A percentile compares a stretch with the other conserved stretches of the same genome.
phyloP scores from a whole-genome alignment of 2,888 invertebrate genomes.

The Oscheius onirici region DNA sequence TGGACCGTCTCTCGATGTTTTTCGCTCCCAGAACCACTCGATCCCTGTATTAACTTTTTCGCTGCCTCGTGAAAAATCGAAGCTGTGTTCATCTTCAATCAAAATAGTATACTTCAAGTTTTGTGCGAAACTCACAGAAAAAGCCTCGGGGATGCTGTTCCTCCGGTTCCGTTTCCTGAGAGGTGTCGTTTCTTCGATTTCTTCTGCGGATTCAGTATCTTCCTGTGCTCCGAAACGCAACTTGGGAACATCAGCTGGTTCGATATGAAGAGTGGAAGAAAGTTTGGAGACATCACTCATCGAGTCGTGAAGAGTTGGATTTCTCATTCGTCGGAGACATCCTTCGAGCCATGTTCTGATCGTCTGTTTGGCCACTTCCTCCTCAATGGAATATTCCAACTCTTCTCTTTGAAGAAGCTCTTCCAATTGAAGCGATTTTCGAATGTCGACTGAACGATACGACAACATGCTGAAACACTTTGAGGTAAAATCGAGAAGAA shows the following conservation, averaged over 20 bases:
- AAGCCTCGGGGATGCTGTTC: conserved; percentile 57
- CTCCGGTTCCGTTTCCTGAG: conserved; percentile 51
- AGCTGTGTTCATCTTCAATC: conserved; percentile 40
- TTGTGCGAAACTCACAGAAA: conserved; percentile 35
- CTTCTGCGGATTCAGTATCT: conserved; percentile 13
- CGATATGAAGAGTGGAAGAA: not conserved
- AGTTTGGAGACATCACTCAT: conserved; percentile 35
- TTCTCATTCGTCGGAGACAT: conserved; percentile 90
- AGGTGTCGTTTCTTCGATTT: conserved; percentile 32
- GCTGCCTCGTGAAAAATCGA: conserved; percentile 61
- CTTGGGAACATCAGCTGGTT: conserved; percentile 29
- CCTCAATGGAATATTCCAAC: conserved; percentile 97
- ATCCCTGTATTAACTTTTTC: conserved; percentile 53
- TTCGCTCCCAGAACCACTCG: conserved; percentile 23
- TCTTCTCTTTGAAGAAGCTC: conserved; percentile 94
- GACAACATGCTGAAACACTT: conserved; percentile 85
- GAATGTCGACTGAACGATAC: conserved; percentile 93
- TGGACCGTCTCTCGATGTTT: conserved; percentile 44
- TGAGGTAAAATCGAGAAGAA: not conserved
- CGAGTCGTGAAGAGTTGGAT: conserved; percentile 43
- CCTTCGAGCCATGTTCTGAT: conserved; percentile 98
- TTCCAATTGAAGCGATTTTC: conserved; percentile 96
- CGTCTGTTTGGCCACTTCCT: conserved; percentile 89
- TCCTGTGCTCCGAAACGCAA: conserved; percentile 30
- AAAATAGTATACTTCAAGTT: not conserved